Conservation (phyloP, 2,113 vertebrate species). For the Peromyscus polionotus region DNA sequence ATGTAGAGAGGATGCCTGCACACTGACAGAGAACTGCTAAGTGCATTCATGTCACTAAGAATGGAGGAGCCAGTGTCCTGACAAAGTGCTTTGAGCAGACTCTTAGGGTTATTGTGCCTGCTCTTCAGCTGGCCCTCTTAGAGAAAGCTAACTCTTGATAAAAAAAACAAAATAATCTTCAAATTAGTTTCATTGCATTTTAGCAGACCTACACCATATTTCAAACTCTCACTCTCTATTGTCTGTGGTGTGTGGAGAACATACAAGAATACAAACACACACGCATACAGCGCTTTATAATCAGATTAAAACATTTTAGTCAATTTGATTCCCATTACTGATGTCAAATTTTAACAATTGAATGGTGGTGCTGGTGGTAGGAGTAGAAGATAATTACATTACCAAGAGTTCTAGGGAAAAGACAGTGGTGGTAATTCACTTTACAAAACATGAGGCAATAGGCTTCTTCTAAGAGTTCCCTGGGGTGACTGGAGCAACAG, state of each 20-base stretch:
- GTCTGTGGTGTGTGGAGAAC: background rate
- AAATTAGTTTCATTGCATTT: background rate
- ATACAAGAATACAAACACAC: background rate
- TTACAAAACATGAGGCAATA: background rate
- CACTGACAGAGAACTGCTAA: background rate
- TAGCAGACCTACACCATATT: background rate
- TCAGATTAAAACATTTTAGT: slow-evolving; percentile 11
- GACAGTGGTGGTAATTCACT: background rate
- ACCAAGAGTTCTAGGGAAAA: background rate
- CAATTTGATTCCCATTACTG: background rate
- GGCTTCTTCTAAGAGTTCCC: background rate
- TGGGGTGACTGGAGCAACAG: background rate
- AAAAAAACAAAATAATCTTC: background rate
- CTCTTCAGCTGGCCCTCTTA: background rate
- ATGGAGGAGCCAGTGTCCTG: background rate
- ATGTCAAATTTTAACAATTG: background rate
- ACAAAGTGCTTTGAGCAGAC: background rate
- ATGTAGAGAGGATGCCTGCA: background rate
- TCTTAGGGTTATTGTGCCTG: too few relatives aligned
- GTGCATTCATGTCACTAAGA: background rate
- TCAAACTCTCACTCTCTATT: background rate
- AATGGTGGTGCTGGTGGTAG: background rate
- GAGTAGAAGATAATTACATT: background rate
- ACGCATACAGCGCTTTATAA: background rate
- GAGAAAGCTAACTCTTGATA: background rate